Evolutionary conservation across 2,113 vertebrate genomes (phyloP), one percentile per base, ranked within the genome.

Genomic region (Pelodiscus sinensis): DNA sequence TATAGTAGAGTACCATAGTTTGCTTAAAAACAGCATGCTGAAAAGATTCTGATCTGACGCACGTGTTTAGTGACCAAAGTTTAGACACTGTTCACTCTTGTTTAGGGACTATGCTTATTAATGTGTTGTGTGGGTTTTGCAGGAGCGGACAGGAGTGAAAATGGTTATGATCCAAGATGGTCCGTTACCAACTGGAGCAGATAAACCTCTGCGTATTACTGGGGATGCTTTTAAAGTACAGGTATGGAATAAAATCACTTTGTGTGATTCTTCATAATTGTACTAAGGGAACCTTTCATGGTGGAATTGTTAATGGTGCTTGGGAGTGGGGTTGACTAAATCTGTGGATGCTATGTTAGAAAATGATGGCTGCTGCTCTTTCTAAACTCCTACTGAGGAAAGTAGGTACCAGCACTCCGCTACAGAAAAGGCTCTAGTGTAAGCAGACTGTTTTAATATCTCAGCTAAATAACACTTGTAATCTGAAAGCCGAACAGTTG

Each of bases 131-230:
- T 97, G 92, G 91, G 96, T 96, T 92, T 91, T 87, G 82, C 97
- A 99, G 99, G 99, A 99, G 97, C 98, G 99, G 97, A 99, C 99
- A 13, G 99, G 99, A 79, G 99, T 99, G 97, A 99, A 99, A 97
- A 99, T 99, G 99, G 99, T 99, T 68, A 99, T 99, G 99, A 99
- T 99, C 97, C 99, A 99, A 97, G 99, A 99, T 5, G 99, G 99
- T 90, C 99, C 99, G 0, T 97, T 99, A 97, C 99, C 99, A 31
- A 99, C 99, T 3, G 99, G 99, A 96, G 99, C 99, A 81, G 99
- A 99, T 97, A 99, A 99, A 97, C 99, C 99, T 90, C 98, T 99
- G 92, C 99, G 99, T 95, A 99, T 99, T 98, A 99, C 99, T 50
- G 99, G 99, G 91, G 99, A 99, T 97, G 98, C 99, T 57, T 99